Evolutionary conservation across 2,888 invertebrate genomes (phyloP), one percentile per base, ranked within the genome.

Genomic region (Rutpela maculata): DNA sequence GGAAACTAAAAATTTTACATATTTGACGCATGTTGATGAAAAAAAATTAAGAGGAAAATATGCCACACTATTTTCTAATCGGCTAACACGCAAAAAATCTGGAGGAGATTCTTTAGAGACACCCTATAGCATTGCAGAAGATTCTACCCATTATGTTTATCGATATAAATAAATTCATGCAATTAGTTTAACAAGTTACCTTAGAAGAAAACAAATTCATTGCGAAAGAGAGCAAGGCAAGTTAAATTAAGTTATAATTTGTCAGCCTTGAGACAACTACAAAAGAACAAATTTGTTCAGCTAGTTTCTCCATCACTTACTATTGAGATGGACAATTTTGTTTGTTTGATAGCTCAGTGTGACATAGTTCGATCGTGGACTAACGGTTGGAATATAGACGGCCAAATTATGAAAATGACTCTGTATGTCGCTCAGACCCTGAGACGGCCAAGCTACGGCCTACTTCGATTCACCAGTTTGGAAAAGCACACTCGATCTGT

Each of bases 391-490:
- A 91, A 92, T 92, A 92, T 91, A 92, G 91, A 92, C 91, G 91
- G 91, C 91, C 90, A 89, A 92, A 92, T 92, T 92, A 92, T 92
- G 91, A 92, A 92, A 92, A 92, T 92, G 90, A 91, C 89, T 74
- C 78, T 87, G 87, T 89, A 90, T 90, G 90, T 90, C 90, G 90
- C 90, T 89, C 84, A 82, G 83, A 79, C 82, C 82, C 80, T 78
- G 80, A 83, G 82, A 84, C 83, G 82, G 80, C 80, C 81, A 77
- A 79, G 80, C 80, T 59, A 82, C 82, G 76, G 82, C 80, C 75
- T 74, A 72, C 66, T 77, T 66, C 79, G 77, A 80, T 82, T 76
- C 80, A 78, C 74, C 63, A 22, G 62, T 43, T n/a, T 22, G 62
- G 62, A 62, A 62, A 43, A 62, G 22, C 62, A 1, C n/a, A 6